phyloP scores from a whole-genome alignment of 2,797 vertebrate species.

The Schizopygopsis malacanthus region DNA sequence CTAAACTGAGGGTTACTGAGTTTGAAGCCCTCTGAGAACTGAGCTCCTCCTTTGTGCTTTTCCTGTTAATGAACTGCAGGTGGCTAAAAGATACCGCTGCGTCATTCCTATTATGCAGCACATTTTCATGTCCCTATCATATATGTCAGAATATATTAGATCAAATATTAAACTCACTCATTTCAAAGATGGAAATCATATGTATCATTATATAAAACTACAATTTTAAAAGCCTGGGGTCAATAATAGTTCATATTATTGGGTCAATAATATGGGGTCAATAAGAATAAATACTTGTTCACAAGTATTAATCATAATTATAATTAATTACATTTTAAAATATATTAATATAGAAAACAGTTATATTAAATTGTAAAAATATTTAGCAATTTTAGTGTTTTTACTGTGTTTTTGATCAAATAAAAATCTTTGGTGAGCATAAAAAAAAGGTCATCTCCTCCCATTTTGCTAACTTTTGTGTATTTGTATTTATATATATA shows the following conservation, averaged over 20 bases:
- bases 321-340: background rate
- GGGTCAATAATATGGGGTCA: too few relatives aligned
- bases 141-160: background rate
- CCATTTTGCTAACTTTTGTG: background rate
- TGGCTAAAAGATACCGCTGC: background rate
- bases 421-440: background rate
- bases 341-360: background rate
- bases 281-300: background rate
- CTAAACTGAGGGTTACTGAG: background rate
- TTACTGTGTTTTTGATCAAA: background rate
- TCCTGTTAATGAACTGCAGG: constrained; percentile 3
- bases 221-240: background rate
- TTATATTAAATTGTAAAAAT: background rate
- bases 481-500: too few relatives aligned
- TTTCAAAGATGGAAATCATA: background rate
- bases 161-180: background rate
- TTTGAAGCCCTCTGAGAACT: background rate
- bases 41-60: background rate
- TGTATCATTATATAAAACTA: background rate
- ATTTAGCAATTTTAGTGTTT: background rate
- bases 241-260: background rate
- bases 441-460: background rate
- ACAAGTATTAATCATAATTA: too few relatives aligned
- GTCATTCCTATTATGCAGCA: background rate
- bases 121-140: background rate